phyloP scores from a whole-genome alignment of 2,113 vertebrate species.

The Pavo muticus region DNA sequence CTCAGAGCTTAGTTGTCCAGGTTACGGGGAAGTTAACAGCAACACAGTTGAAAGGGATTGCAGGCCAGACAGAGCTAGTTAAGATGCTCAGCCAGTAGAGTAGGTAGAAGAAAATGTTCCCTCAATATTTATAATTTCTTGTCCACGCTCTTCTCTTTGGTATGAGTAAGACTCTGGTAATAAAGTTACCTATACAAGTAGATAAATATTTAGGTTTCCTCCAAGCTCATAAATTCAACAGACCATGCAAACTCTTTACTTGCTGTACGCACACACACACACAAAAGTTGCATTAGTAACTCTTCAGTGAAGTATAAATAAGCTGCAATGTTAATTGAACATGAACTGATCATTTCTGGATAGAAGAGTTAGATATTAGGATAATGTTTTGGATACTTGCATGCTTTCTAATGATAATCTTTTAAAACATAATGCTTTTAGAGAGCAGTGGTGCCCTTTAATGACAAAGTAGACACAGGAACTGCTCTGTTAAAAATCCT shows the following conservation, averaged over 20 bases:
- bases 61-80: not conserved
- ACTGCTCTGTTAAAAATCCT: not conserved
- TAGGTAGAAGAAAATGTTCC: not conserved
- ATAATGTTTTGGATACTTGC: not conserved
- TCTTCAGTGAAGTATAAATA: not conserved
- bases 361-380: not conserved
- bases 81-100: not conserved
- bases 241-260: not conserved
- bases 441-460: not conserved
- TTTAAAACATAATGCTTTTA: not conserved
- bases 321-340: not conserved
- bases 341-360: not conserved
- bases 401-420: not conserved
- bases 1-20: constrained; percentile 36
- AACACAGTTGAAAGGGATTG: constrained; percentile 21
- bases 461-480: constrained; percentile 1
- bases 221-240: not conserved
- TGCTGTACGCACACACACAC: not conserved
- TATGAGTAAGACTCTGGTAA: not conserved
- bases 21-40: constrained; percentile 38
- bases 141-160: not conserved
- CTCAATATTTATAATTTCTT: not conserved
- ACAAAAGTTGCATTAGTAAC: not conserved
- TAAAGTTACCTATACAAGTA: not conserved
- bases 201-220: not conserved